phyloP scores from a whole-genome alignment of 2,888 invertebrate species.

The Abscondita cerata region DNA sequence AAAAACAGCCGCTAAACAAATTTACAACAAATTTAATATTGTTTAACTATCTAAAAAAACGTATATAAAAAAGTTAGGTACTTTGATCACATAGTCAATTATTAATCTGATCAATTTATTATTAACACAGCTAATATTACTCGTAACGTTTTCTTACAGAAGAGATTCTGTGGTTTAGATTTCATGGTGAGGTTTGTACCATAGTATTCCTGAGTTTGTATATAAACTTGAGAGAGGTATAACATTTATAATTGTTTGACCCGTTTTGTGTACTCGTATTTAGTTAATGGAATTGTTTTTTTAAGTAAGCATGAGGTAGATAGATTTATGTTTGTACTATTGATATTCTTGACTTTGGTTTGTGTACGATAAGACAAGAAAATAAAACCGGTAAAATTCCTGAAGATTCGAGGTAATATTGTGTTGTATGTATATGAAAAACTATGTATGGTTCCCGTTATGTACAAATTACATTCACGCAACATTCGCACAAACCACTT shows the following conservation, averaged over 20 bases:
- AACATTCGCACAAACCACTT: conserved; percentile 22
- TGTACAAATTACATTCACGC: conserved; percentile 6
- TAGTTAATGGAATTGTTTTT: conserved; percentile 25
- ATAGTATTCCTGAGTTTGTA: conserved; percentile 35
- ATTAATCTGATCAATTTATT: conserved; percentile 6
- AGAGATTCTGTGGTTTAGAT: conserved; percentile 32
- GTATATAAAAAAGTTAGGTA: conserved; percentile 1
- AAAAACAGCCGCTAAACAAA: too few species aligned
- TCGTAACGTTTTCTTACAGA: conserved; percentile 26
- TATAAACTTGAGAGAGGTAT: conserved; percentile 21
- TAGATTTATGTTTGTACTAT: conserved; percentile 35
- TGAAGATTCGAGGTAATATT: conserved; percentile 31
- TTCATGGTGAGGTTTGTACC: conserved; percentile 32
- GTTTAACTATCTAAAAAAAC: background rate
- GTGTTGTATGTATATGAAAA: conserved; percentile 7
- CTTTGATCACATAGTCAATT: conserved; percentile 15
- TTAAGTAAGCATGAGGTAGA: conserved; percentile 37
- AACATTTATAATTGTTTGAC: conserved; percentile 21
- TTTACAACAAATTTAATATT: conserved; percentile 2
- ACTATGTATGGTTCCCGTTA: conserved; percentile 25
- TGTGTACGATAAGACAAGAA: conserved; percentile 27
- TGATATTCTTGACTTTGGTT: conserved; percentile 36
- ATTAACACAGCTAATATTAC: conserved; percentile 27
- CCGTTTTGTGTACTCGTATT: conserved; percentile 30
- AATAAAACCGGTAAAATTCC: conserved; percentile 26